Evolutionary conservation across 2,888 invertebrate species (phyloP).

Genomic region (Sphaerophoria rueppellii): DNA sequence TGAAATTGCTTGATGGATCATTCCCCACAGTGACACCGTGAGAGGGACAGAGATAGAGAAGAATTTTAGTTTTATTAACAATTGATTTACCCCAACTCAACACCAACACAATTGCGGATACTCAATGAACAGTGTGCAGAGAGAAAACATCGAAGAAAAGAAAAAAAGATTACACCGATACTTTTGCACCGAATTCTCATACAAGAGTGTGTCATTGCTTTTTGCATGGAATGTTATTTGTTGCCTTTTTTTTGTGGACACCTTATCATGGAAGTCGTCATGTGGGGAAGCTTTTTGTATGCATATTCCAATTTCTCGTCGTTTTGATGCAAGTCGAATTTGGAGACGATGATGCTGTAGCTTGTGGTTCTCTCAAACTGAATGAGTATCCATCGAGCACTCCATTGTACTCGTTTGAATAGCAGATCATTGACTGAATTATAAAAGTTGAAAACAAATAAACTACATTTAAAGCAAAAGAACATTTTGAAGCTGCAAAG

Average conservation of each 20-base stretch:
- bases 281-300: constrained; percentile 13
- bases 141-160: neutral
- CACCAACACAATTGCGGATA: neutral
- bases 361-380: neutral
- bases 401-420: neutral
- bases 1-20: constrained; percentile 55
- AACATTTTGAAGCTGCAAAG: no score
- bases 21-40: constrained; percentile 41
- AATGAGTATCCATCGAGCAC: neutral
- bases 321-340: neutral
- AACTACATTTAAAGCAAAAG: no score
- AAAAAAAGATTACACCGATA: constrained; percentile 1
- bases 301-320: neutral
- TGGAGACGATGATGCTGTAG: neutral
- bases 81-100: constrained; percentile 18
- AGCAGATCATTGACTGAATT: neutral
- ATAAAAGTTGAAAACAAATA: no score
- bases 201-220: no score
- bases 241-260: neutral
- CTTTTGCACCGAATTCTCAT: no score
- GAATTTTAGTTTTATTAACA: neutral
- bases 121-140: constrained; percentile 5
- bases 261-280: constrained; percentile 19
- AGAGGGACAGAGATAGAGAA: neutral
- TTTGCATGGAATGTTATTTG: constrained; percentile 3